Evolutionary conservation across 2,797 vertebrate genomes (phyloP), one percentile per base, ranked within the genome.

Genomic region (Gymnoscopelus microlampas): DNA sequence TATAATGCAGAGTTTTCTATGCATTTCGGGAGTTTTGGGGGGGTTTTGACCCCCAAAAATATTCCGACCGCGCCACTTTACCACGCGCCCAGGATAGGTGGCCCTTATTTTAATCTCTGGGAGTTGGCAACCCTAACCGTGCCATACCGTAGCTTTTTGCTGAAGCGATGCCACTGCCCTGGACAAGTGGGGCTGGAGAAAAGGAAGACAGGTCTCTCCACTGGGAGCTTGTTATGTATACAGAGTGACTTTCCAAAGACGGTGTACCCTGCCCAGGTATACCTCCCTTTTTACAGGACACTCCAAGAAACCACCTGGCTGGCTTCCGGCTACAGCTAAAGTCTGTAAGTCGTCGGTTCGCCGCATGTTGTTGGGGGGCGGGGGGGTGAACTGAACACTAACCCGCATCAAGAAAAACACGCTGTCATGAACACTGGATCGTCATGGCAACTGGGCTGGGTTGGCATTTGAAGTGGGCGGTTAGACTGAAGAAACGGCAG

Each of bases 401-500:
- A 82, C 83, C 76, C 61, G 81, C 80, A 85, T 87, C 79, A 86
- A 84, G 10, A 56, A 74, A 88, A 82, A 85, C 78, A 84, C 85
- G 80, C 80, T 72, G 80, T 68, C 83, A 76, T 74, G 77, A 19
- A 19, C 74, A 85, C 80, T 80, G 83, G 83, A 91, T 89, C 76
- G 87, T 87, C 89, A 92, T 92, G 84, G 89, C 88, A 91, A 92
- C 89, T 78, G 81, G 83, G 79, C 58, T 74, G 68, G 82, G 86
- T 83, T 87, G n/a, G 59, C 62, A 51, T 83, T 85, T 85, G 81
- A 81, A 86, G 83, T 68, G 63, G 29, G 78, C 69, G 60, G 73
- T 70, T 63, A 60, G 48, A 63, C 74, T n/a, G 8, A 29, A 29
- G 63, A 48, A 56, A 50, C 19, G 66, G 12, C 47, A 65, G 50